phyloP scores from a whole-genome alignment of 2,113 vertebrate genomes.

The human region GRCh38 chr6:15366501-15367000 shows the following conservation, averaged over 20 bases:
- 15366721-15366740: background rate
- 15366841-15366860: background rate
- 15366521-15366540: accelerated
- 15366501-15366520: no score
- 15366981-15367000: no score
- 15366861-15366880: background rate
- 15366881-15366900: background rate
- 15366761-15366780: background rate
- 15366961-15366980: background rate
- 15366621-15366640: background rate
- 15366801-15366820: background rate
- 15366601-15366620: background rate
- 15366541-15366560: background rate
- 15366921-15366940: background rate
- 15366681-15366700: background rate
- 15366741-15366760: background rate
- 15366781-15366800: background rate
- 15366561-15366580: background rate
- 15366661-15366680: background rate
- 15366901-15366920: background rate
- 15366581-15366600: background rate
- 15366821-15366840: background rate
- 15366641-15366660: accelerated
- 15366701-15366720: background rate
- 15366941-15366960: background rate